phyloP scores from a whole-genome alignment of 2,797 vertebrate genomes.

The Sebastes taczanowskii region DNA sequence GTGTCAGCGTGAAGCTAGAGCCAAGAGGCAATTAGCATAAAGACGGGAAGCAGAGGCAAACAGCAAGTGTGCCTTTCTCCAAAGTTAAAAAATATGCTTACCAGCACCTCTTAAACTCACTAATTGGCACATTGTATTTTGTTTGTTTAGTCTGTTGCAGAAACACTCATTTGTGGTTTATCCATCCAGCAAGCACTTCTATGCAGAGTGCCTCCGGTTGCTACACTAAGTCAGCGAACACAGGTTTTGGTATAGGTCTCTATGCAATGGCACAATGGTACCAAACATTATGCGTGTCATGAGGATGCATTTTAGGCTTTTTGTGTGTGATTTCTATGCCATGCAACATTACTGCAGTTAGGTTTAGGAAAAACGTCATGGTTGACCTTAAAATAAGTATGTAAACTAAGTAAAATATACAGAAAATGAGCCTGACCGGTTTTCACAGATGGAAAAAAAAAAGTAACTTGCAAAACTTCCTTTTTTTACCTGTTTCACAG shows the following conservation, averaged over 20 bases:
- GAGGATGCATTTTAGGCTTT: too few relatives aligned
- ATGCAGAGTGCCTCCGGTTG: neutral
- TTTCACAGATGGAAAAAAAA: too few relatives aligned
- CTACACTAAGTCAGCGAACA: neutral
- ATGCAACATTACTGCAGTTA: too few relatives aligned
- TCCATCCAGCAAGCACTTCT: neutral
- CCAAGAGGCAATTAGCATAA: neutral
- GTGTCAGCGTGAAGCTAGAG: neutral
- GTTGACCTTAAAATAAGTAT: too few relatives aligned
- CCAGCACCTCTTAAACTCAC: neutral
- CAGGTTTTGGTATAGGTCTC: neutral
- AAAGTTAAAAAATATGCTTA: neutral
- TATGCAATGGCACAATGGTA: too few relatives aligned
- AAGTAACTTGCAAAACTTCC: too few relatives aligned
- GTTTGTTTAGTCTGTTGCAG: neutral
- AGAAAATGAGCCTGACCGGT: too few relatives aligned
- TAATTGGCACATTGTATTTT: neutral
- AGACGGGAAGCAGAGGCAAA: neutral
- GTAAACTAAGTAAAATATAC: too few relatives aligned
- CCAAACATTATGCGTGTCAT: too few relatives aligned
- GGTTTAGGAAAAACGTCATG: too few relatives aligned
- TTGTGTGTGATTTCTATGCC: too few relatives aligned
- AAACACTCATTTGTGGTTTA: neutral
- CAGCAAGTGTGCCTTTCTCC: neutral
- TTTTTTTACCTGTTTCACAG: too few relatives aligned